Base-by-base conservation (phyloP, 2,113 vertebrate species). In the Nansenia antarctica region DNA sequence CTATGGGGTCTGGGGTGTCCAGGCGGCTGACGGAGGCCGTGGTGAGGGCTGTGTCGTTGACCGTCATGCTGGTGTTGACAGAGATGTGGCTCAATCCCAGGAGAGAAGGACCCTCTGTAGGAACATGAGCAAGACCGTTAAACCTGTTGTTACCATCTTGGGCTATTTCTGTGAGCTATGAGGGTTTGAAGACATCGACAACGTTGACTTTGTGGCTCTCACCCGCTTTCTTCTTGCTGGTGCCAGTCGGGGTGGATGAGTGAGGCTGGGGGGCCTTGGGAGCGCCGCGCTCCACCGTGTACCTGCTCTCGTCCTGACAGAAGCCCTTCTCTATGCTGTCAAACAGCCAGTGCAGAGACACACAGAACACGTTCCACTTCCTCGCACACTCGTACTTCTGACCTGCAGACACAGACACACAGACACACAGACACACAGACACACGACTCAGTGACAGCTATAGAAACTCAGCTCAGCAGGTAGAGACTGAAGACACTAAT, bases 341-440 rank as follows among this genome's bases (percentile, higher is more conserved):
- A 87, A 95, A 96, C 78, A 99, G 92, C 98, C 98, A 99, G 64
- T 95, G 92, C 15, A 93, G 71, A 22, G 96, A 94, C 72, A 99
- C 94, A 65, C 98, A 99, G 63, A 94, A 96, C 54, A 99, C 93
- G 7, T 99, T 99, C 98, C 98, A 99, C 76, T 93, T 98, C 72
- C 77, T 92, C 8, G 97, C 98, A 86, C 96, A 98, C 84, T 99
- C 96, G 12, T 97, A 99, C 85, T 99, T 99, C 85, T 96, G 96
- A 84, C 98, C 98, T 99, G 73, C 5, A 49, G n/a, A n/a, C 45
- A 49, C n/a, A 49, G 45, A 22, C n/a, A 49, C 18, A 8, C 18
- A 20, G 45, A 49, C 9, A 14, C 18, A 49, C n/a, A 49, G 45
- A 22, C n/a, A 49, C 18, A 8, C 18, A 20, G 45, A 49, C 9